Evolutionary conservation across 2,888 invertebrate species (phyloP).

Genomic region (Megastigmus dorsalis): DNA sequence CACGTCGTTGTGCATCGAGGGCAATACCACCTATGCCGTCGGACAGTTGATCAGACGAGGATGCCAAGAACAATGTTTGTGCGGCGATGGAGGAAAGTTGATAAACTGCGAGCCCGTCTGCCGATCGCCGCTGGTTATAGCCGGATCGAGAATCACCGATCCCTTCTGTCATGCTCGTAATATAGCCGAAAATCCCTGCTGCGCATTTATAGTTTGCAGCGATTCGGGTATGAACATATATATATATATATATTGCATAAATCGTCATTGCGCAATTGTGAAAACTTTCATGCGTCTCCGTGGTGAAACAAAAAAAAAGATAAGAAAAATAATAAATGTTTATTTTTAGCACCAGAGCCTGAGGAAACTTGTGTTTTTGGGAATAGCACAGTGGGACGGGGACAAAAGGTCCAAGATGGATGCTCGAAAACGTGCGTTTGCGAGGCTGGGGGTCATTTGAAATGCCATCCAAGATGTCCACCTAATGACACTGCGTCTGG

Average conservation of each 20-base stretch:
- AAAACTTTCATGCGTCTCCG: too few relatives aligned
- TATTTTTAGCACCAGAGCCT: conserved; percentile 66
- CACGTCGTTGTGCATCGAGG: conserved; percentile 60
- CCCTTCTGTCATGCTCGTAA: conserved; percentile 84
- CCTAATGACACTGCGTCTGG: conserved; percentile 68
- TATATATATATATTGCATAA: too few relatives aligned
- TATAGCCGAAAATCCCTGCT: conserved; percentile 83
- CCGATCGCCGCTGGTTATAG: conserved; percentile 81
- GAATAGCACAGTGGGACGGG: conserved; percentile 83
- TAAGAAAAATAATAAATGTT: not conserved
- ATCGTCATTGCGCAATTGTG: too few relatives aligned
- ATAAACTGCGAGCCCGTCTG: conserved; percentile 83
- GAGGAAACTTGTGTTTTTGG: conserved; percentile 80
- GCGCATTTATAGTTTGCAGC: conserved; percentile 82
- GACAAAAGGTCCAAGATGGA: conserved; percentile 86
- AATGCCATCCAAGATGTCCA: conserved; percentile 82
- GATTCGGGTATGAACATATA: conserved; percentile 75
- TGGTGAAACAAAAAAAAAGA: conserved; percentile 57
- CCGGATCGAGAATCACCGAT: conserved; percentile 81
- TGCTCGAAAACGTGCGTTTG: conserved; percentile 88
- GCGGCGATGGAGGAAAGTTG: conserved; percentile 80
- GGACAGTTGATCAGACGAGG: conserved; percentile 84
- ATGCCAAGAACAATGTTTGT: conserved; percentile 87
- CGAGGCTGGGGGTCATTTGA: conserved; percentile 82
- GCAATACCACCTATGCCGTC: conserved; percentile 75